Percentiles rank a stretch among this genome's conserved stretches.
Conservation (phyloP, 2,888 invertebrate genomes). For the Drosophila robusta region DNA sequence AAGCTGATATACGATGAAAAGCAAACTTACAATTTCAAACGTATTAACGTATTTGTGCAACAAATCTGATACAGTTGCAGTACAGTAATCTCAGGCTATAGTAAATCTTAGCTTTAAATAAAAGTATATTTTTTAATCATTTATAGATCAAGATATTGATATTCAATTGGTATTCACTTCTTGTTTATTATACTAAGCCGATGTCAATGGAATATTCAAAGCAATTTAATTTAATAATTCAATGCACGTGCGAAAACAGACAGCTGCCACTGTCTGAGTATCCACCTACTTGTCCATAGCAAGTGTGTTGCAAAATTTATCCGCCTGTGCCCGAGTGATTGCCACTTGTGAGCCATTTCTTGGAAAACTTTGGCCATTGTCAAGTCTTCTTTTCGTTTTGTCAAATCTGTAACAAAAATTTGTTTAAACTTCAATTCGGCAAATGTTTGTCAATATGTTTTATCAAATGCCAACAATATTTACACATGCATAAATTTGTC, state of each 20-base stretch:
- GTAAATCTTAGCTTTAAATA: no score
- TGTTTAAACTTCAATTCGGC: conserved; percentile 69
- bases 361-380: conserved; percentile 46
- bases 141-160: no score
- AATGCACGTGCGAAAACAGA: conserved; percentile 2
- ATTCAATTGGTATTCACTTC: no score
- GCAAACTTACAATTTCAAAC: not conserved
- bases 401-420: conserved; percentile 47
- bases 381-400: conserved; percentile 7
- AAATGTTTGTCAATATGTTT: conserved; percentile 80
- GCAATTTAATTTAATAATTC: conserved; percentile 1
- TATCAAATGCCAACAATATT: conserved; percentile 73
- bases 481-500: conserved; percentile 70
- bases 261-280: conserved; percentile 20
- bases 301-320: conserved; percentile 16
- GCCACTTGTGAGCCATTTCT: conserved; percentile 40
- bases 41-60: no score
- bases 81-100: no score
- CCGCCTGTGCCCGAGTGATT: conserved; percentile 28
- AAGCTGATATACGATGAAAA: no score
- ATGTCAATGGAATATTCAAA: conserved; percentile 1
- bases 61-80: no score
- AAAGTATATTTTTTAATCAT: no score
- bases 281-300: not conserved
- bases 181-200: not conserved